Evolutionary conservation across 2,797 vertebrate species (phyloP).

Genomic region (Melanotaenia maccullochi): DNA sequence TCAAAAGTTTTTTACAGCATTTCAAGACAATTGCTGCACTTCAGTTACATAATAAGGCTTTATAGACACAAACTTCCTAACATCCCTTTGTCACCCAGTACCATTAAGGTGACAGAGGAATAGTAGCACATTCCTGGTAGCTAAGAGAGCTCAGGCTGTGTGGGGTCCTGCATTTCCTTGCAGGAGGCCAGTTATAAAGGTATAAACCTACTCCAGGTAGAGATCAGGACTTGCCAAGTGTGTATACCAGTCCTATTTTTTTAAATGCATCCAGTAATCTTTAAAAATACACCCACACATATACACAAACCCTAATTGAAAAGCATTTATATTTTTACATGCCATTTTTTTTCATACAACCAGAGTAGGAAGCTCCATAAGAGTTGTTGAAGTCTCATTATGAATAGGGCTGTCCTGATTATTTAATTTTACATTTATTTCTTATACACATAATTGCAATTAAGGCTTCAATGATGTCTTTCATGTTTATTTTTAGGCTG

Average conservation of each 20-base stretch:
- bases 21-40: slow-evolving; percentile 6
- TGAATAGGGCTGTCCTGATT: background rate
- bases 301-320: background rate
- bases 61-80: slow-evolving; percentile 28
- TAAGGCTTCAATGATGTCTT: too few species aligned
- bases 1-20: slow-evolving; percentile 12
- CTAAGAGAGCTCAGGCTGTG: slow-evolving; percentile 28
- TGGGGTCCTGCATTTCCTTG: slow-evolving; percentile 29
- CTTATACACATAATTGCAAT: background rate
- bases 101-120: slow-evolving; percentile 27
- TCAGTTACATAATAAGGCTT: slow-evolving; percentile 40
- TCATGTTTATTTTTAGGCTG: too few species aligned
- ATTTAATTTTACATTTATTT: background rate
- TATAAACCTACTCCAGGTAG: slow-evolving; percentile 5
- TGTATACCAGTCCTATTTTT: background rate
- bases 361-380: background rate
- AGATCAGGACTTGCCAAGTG: slow-evolving; percentile 9
- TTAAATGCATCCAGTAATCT: slow-evolving; percentile 1
- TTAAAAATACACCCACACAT: background rate
- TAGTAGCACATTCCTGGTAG: slow-evolving; percentile 50
- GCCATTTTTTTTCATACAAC: background rate
- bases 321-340: background rate
- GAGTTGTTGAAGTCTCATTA: slow-evolving; percentile 13
- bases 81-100: slow-evolving; percentile 4
- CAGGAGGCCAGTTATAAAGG: slow-evolving; percentile 25